Evolutionary conservation across 2,797 vertebrate genomes (phyloP), one percentile per base, ranked within the genome.

Genomic region (Eulemur albifrons): DNA sequence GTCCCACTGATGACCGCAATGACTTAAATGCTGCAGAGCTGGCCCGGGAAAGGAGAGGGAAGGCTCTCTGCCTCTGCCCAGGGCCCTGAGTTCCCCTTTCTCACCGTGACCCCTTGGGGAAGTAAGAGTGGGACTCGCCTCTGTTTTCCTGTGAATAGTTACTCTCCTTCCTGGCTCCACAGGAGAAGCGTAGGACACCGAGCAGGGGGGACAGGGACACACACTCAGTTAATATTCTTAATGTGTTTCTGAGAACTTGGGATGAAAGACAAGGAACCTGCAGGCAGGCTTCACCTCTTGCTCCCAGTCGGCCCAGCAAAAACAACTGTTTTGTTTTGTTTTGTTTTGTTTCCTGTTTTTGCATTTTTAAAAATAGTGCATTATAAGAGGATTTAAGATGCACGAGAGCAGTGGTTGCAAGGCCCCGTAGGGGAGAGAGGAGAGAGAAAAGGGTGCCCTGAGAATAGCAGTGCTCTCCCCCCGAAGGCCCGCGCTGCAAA

Each of bases 401-500:
- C 40, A 50, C 17, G 52, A 79, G n/a, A 52, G 35, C 59, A 63
- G 48, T 11, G 12, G 14, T 17, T 65, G 32, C 27, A 43, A 48
- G 79, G 7, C 12, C 63, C 38, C 15, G 6, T 9, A 20, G 2
- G 65, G 27, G 30, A 87, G 75, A 21, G 30, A 35, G 35, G 50
- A 57, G 75, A 50, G 48, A 50, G 76, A 25, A 63, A 43, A 83
- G 20, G 14, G n/a, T 25, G 23, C 40, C 32, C 11, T 17, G 59
- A 57, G 48, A 54, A 69, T 0, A 30, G 48, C 32, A 12, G 43
- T 0, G 9, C 4, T 90, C 40, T 15, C 15, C 3, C 2, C 9
- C 38, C 0, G 6, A 38, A 43, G 43, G 40, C 32, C 67, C 3
- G 0, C 2, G 0, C 1, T 7, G n/a, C 27, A 54, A 30, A 70